Evolutionary conservation across 1,140 invertebrate genomes (phyloP).

Genomic region (Phthorimaea operculella): DNA sequence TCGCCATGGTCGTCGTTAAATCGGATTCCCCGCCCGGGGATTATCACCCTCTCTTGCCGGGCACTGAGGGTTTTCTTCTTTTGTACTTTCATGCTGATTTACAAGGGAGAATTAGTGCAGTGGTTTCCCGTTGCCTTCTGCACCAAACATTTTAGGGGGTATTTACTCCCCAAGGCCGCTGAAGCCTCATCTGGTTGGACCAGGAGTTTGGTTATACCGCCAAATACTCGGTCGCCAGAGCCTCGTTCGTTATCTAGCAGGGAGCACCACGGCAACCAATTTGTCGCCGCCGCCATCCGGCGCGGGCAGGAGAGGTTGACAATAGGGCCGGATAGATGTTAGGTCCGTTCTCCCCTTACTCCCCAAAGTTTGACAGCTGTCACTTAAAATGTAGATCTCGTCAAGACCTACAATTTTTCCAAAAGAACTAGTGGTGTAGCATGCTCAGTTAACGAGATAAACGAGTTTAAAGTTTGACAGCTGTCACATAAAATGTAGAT

Average conservation of each 20-base stretch:
- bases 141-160: conserved; percentile 6
- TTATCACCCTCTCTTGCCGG: conserved; percentile 5
- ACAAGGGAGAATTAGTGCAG: conserved; percentile 4
- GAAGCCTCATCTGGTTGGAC: conserved; percentile 7
- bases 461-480: too few species aligned
- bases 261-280: too few species aligned
- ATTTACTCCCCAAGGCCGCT: conserved; percentile 9
- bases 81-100: background rate
- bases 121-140: conserved; percentile 11
- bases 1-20: background rate
- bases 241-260: conserved; percentile 10
- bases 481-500: too few species aligned
- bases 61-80: background rate
- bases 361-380: too few species aligned
- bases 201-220: conserved; percentile 9
- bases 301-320: too few species aligned
- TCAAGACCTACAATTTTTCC: too few species aligned
- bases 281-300: too few species aligned
- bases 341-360: too few species aligned
- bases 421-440: too few species aligned
- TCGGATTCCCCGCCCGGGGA: conserved; percentile 3
- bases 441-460: too few species aligned
- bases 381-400: too few species aligned
- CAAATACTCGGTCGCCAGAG: conserved; percentile 10
- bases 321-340: too few species aligned